phyloP scores from a whole-genome alignment of 2,888 invertebrate genomes.

The Punctoribates punctum region DNA sequence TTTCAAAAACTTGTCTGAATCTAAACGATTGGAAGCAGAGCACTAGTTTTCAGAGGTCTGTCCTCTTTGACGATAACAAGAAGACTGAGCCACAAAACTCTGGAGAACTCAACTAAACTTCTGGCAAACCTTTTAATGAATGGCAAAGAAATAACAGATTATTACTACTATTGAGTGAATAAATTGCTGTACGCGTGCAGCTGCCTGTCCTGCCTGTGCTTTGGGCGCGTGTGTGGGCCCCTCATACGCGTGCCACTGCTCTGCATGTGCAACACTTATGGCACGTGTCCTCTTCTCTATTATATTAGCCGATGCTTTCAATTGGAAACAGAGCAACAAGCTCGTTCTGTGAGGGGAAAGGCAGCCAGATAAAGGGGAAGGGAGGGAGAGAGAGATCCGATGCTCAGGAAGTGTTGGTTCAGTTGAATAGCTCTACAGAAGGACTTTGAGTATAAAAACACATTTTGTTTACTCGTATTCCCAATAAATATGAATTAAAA shows the following conservation, averaged over 20 bases:
- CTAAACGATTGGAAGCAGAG: too few relatives aligned
- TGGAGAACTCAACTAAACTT: background rate
- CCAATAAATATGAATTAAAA: too few relatives aligned
- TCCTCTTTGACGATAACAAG: too few relatives aligned
- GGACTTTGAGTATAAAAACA: too few relatives aligned
- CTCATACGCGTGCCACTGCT: constrained; percentile 1
- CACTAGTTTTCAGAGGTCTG: too few relatives aligned
- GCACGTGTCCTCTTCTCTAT: constrained; percentile 4
- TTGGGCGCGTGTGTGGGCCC: background rate
- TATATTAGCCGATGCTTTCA: background rate
- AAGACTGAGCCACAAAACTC: too few relatives aligned
- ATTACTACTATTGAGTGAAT: background rate
- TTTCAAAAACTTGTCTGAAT: too few relatives aligned
- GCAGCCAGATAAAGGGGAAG: too few relatives aligned
- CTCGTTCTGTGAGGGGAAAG: background rate
- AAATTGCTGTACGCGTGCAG: constrained; percentile 7
- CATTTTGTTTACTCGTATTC: too few relatives aligned
- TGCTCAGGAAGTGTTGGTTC: too few relatives aligned
- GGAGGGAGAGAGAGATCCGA: too few relatives aligned
- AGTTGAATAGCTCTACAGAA: too few relatives aligned
- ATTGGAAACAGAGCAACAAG: background rate
- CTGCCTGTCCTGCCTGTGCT: background rate
- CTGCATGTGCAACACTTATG: background rate
- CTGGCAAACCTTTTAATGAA: background rate
- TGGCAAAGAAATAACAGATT: background rate